Percentiles rank a stretch among this genome's conserved stretches.
Conservation (phyloP, 2,113 vertebrate species). For the Hassar affinis region DNA sequence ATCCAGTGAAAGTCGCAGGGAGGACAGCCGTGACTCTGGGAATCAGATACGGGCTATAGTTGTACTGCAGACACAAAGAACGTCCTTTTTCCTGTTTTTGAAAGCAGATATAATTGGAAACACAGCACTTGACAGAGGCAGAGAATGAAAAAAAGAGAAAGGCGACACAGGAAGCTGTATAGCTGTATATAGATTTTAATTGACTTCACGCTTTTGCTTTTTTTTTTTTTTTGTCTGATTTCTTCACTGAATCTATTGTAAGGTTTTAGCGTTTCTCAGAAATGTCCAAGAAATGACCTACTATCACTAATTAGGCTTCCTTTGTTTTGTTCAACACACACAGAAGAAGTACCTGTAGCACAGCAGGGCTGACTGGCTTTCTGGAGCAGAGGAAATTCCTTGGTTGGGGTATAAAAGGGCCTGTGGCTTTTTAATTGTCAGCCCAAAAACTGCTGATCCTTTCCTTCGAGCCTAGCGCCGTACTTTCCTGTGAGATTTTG, state of each 20-base stretch:
- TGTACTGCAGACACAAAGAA: slow-evolving; percentile 6
- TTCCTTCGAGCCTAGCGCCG: slow-evolving; percentile 17
- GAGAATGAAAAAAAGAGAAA: neutral
- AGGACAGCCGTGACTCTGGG: neutral
- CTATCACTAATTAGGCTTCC: neutral
- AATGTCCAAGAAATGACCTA: neutral
- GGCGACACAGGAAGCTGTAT: neutral
- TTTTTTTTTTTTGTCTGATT: neutral
- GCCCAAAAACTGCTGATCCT: slow-evolving; percentile 25
- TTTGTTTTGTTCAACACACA: neutral
- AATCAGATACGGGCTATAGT: neutral
- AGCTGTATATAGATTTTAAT: neutral
- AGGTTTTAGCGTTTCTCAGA: neutral
- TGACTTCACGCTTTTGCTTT: neutral
- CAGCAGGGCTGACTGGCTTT: neutral
- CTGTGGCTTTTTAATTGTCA: slow-evolving; percentile 50
- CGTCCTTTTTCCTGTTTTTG: slow-evolving; percentile 38
- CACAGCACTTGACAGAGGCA: slow-evolving; percentile 5
- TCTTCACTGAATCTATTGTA: neutral
- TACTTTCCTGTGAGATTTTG: slow-evolving; percentile 19
- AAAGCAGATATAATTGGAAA: slow-evolving; percentile 41
- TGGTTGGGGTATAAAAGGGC: slow-evolving; percentile 26
- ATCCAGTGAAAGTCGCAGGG: neutral
- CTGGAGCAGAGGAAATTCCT: slow-evolving; percentile 50
- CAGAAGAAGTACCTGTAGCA: neutral